Evolutionary conservation across 2,113 vertebrate species (phyloP).

Genomic region (Plotosus lineatus): DNA sequence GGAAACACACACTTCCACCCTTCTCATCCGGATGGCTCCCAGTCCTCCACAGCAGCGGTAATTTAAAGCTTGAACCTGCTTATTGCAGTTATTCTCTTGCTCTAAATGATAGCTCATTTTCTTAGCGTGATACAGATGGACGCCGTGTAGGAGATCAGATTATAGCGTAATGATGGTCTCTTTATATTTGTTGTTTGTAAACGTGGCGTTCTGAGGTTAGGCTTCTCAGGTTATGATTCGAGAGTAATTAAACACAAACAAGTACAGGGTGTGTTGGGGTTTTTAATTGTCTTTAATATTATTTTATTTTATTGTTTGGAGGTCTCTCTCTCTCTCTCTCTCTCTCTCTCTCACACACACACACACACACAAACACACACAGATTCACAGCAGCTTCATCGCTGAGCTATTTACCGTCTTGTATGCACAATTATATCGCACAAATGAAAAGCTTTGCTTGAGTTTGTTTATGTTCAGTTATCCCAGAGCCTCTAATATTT

Average conservation of each 20-base stretch:
- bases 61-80: slow-evolving; percentile 28
- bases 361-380: slow-evolving; percentile 18
- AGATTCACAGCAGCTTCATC: slow-evolving; percentile 23
- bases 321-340: too few relatives aligned
- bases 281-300: slow-evolving; percentile 8
- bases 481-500: slow-evolving; percentile 45
- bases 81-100: slow-evolving; percentile 15
- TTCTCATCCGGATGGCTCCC: slow-evolving; percentile 13
- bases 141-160: slow-evolving; percentile 33
- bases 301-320: slow-evolving; percentile 6
- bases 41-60: not conserved
- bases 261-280: not conserved
- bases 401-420: slow-evolving; percentile 22
- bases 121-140: not conserved
- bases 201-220: slow-evolving; percentile 22
- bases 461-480: slow-evolving; percentile 34
- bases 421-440: slow-evolving; percentile 40
- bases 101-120: slow-evolving; percentile 38
- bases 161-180: not conserved
- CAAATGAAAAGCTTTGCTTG: slow-evolving; percentile 45
- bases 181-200: slow-evolving; percentile 24
- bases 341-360: too few relatives aligned
- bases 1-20: not conserved
- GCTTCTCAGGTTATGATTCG: slow-evolving; percentile 21
- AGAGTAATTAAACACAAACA: slow-evolving; percentile 30